Evolutionary conservation across 2,113 vertebrate species (phyloP).

Genomic region (Astatotilapia flaviijosephi): DNA sequence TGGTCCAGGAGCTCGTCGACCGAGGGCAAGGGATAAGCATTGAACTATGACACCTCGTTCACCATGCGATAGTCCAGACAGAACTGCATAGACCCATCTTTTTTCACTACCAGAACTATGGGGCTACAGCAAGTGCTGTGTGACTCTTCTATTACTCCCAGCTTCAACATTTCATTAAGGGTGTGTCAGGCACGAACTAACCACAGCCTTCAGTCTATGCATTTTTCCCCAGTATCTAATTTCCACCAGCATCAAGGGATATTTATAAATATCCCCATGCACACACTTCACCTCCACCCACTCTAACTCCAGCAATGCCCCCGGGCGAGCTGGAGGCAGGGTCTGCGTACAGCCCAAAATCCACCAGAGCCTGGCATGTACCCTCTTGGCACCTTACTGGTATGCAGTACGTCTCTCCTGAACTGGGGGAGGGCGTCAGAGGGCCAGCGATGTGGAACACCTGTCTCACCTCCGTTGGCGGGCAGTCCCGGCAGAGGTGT

Average conservation of each 20-base stretch:
- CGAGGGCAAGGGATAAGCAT: background rate
- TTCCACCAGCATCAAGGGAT: background rate
- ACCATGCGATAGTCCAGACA: background rate
- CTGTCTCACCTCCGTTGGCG: background rate
- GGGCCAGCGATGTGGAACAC: background rate
- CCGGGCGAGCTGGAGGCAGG: fast-evolving
- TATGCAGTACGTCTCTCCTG: background rate
- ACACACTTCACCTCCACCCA: background rate
- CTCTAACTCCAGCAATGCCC: background rate
- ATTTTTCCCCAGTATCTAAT: background rate
- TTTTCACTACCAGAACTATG: background rate
- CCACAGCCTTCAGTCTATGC: background rate
- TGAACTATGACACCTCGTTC: background rate
- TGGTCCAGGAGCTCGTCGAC: background rate
- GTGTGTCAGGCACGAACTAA: background rate
- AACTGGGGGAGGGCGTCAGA: background rate
- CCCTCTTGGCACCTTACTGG: background rate
- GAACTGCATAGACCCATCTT: background rate
- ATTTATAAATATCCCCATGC: background rate
- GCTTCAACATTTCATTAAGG: background rate
- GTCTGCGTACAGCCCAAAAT: background rate
- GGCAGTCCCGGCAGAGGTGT: background rate
- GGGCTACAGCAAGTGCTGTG: background rate
- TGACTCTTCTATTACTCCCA: background rate
- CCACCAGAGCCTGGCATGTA: background rate